Base-by-base conservation (phyloP, 2,797 vertebrate genomes). In the Lemur catta region DNA sequence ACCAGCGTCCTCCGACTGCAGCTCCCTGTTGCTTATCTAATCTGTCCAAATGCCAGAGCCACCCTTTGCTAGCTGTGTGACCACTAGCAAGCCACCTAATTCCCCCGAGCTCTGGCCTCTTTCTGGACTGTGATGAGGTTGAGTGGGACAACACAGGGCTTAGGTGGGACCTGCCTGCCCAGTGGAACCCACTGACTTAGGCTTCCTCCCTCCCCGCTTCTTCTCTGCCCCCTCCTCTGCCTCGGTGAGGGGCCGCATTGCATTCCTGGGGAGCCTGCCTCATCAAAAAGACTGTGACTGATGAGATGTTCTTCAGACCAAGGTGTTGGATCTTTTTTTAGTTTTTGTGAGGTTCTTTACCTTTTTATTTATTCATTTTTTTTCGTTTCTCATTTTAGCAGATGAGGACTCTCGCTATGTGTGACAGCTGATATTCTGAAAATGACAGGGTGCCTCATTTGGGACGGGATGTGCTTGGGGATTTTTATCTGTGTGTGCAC, bases 371-470 rank as follows among this genome's bases (percentile, higher is more conserved):
- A 43, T 46, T 46, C 10, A 12, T 59, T 52, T 52, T 43, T 24
- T n/a, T 15, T 1, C 10, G 20, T 92, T 71, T 92, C 78, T 96
- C 81, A 35, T 95, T 82, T 82, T 74, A 93, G 89, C 43, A 80
- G 50, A 82, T 88, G 90, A 96, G 74, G 38, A 71, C 57, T 81
- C 76, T 86, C 0, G 0, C 38, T 43, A 0, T 93, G 41, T 38
- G 28, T 95, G 93, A 96, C 94, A 94, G 86, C 71, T 85, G 89
- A 89, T 93, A 75, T 41, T 90, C 84, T 84, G 84, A 75, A 85
- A 85, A 95, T 92, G 95, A 97, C 81, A 93, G 61, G 87, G 28
- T 46, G 8, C 59, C 78, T 80, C 87, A 50, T 61, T 92, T 57
- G 88, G 93, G 88, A 92, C 88, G 59, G 78, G 89, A 35, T 78